Conservation (phyloP, 2,888 invertebrate species). For the Pomacea canaliculata region DNA sequence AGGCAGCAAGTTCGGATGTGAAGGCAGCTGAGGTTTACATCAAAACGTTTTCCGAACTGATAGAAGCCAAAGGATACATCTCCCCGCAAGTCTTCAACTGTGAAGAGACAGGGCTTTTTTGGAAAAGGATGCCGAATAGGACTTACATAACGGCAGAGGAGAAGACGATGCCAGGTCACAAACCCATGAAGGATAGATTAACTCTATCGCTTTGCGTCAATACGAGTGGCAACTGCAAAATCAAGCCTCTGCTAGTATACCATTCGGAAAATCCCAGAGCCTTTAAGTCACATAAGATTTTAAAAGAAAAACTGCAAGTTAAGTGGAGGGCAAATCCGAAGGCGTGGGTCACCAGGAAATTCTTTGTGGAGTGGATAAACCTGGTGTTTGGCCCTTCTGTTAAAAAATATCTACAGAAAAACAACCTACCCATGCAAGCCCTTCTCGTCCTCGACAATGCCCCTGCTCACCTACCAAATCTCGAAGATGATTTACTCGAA, state of each 20-base stretch:
- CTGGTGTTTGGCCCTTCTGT: too few relatives aligned
- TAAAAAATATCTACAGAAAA: too few relatives aligned
- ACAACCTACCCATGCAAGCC: too few relatives aligned
- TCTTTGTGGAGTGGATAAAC: too few relatives aligned
- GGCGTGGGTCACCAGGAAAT: too few relatives aligned
- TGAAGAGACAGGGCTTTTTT: background rate
- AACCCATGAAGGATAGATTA: background rate
- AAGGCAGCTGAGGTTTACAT: background rate
- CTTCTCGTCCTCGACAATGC: too few relatives aligned
- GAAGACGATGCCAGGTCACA: background rate
- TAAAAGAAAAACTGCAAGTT: too few relatives aligned
- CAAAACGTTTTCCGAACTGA: background rate
- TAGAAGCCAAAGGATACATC: background rate
- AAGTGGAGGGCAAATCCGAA: too few relatives aligned
- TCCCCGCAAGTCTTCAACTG: background rate
- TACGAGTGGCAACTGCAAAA: too few relatives aligned
- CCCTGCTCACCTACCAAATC: too few relatives aligned
- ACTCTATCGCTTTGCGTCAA: background rate
- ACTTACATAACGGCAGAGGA: background rate
- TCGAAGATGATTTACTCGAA: too few relatives aligned
- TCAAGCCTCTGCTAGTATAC: constrained; percentile 1
- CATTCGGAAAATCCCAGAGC: background rate
- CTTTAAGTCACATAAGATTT: too few relatives aligned
- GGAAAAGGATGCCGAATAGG: background rate
- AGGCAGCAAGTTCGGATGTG: background rate